A percentile compares a stretch with the other conserved stretches of the same genome.
Conservation (phyloP, 2,888 invertebrate genomes). For the Unio pictorum region DNA sequence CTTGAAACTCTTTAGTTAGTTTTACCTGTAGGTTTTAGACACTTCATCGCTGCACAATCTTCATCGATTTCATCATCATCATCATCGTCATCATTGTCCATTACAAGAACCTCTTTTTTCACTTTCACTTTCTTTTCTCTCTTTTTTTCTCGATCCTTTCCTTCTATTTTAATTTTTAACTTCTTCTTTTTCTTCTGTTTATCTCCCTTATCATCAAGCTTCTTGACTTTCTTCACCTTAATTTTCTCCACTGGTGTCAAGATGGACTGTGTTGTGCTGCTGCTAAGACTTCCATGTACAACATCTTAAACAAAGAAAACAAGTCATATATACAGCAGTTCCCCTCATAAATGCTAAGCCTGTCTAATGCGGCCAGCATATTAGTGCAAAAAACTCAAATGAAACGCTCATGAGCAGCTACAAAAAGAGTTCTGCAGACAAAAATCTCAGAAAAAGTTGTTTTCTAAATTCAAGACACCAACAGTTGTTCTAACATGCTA, state of each 20-base stretch:
- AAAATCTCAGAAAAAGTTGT: too few species aligned
- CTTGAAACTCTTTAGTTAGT: background rate
- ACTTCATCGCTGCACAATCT: conserved; percentile 68
- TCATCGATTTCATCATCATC: conserved; percentile 63
- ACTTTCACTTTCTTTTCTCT: conserved; percentile 51
- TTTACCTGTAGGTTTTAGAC: conserved; percentile 65
- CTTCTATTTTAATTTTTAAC: conserved; percentile 32
- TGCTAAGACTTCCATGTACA: too few species aligned
- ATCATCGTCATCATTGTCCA: conserved; percentile 31
- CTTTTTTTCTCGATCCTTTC: conserved; percentile 48
- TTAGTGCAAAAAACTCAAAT: too few species aligned
- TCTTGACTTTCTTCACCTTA: conserved; percentile 38
- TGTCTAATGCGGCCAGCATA: too few species aligned
- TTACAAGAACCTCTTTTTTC: conserved; percentile 40
- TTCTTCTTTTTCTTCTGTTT: conserved; percentile 58
- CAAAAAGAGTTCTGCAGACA: too few species aligned
- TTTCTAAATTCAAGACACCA: too few species aligned
- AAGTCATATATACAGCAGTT: too few species aligned
- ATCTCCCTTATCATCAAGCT: conserved; percentile 28
- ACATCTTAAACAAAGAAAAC: too few species aligned
- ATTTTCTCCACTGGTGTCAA: conserved; percentile 31
- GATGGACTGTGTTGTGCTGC: background rate
- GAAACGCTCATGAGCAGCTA: too few species aligned
- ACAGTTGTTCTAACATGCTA: too few species aligned
- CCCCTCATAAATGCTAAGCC: too few species aligned